Evolutionary conservation across 2,888 invertebrate genomes (phyloP).

Genomic region (Rhimphoctona megacephalus): DNA sequence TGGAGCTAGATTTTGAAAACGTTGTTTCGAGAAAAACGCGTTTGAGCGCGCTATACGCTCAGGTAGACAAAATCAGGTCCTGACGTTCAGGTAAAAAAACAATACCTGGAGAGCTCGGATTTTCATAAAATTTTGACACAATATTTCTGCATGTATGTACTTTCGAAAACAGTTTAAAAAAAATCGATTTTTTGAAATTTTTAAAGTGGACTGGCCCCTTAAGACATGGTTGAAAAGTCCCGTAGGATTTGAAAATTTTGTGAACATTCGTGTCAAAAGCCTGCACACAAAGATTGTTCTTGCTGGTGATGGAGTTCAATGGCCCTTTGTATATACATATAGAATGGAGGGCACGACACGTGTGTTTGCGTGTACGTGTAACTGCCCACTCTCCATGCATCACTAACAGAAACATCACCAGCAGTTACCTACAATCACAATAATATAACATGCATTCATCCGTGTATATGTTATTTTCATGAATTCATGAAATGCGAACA

Average conservation of each 20-base stretch:
- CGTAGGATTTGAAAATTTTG: background rate
- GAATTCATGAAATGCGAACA: conserved; percentile 51
- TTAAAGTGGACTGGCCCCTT: no score
- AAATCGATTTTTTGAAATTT: no score
- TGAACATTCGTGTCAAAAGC: background rate
- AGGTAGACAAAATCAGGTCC: no score
- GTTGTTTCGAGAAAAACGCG: no score
- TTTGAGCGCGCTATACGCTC: no score
- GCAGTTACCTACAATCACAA: conserved; percentile 11
- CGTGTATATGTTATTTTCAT: conserved; percentile 23
- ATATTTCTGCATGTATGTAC: no score
- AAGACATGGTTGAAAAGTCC: background rate
- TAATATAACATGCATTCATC: conserved; percentile 2
- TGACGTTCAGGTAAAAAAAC: no score
- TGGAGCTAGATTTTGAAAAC: no score
- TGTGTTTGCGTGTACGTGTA: conserved; percentile 10
- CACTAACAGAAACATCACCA: conserved; percentile 48
- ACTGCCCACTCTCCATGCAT: conserved; percentile 35
- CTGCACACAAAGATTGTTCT: conserved; percentile 23
- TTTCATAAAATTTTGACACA: no score
- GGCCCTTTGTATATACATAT: conserved; percentile 35
- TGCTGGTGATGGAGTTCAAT: conserved; percentile 35
- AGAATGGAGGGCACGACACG: background rate
- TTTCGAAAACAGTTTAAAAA: no score
- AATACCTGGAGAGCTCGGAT: no score